Evolutionary conservation across 2,113 vertebrate species (phyloP).

Genomic region (Meriones unguiculatus): DNA sequence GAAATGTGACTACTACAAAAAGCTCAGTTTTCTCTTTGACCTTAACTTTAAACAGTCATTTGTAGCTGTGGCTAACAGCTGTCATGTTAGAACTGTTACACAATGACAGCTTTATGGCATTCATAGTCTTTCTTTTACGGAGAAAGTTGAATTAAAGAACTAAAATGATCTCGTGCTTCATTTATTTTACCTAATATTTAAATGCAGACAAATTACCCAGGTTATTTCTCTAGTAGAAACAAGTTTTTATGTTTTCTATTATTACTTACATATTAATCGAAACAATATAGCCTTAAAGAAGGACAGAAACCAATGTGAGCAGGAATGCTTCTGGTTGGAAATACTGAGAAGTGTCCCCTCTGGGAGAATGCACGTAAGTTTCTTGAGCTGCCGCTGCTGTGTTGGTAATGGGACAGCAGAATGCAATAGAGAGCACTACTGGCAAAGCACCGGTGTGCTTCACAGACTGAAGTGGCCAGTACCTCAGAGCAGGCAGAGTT

Average conservation of each 20-base stretch:
- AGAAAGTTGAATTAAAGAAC: background rate
- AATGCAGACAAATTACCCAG: background rate
- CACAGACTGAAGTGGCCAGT: background rate
- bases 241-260: background rate
- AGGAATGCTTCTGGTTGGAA: background rate
- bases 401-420: background rate
- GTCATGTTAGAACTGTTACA: background rate
- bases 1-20: background rate
- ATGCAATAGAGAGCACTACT: background rate
- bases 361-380: background rate
- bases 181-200: constrained; percentile 24
- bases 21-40: background rate
- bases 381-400: background rate
- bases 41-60: background rate
- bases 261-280: background rate
- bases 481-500: no score
- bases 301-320: background rate
- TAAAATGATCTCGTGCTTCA: background rate
- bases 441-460: background rate
- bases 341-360: background rate
- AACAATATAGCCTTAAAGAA: constrained; percentile 2
- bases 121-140: constrained; percentile 17
- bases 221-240: background rate
- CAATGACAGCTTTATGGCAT: background rate
- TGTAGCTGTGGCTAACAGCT: background rate